Base-by-base conservation (phyloP, 2,797 vertebrate species). In the Phylloscopus collybita region DNA sequence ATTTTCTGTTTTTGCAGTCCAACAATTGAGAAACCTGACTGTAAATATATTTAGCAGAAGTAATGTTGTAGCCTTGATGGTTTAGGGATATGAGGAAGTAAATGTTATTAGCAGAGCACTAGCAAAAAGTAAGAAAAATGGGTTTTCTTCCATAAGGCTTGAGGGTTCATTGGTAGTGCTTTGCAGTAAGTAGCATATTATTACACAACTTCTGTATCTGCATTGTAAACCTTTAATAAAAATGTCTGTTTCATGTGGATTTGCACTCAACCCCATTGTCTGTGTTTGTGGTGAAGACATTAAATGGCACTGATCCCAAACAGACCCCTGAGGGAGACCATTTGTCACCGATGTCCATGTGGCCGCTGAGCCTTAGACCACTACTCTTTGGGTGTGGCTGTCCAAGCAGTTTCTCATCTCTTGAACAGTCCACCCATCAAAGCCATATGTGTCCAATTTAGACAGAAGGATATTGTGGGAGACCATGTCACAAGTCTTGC, bases 181-280 rank as follows among this genome's bases (percentile, higher is more conserved):
- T 86, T 91, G 23, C 54, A 82, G 50, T 74, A 89, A 84, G 56
- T 65, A 76, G 38, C 14, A 16, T 82, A 75, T 84, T 71, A 50
- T 78, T 67, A 82, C 26, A 49, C 16, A 71, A 45, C 11, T 69
- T 91, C 60, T 92, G 86, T 91, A 62, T 57, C 44, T 83, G 44
- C 19, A 25, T 26, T 87, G 50, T 65, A 86, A 91, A 79, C 12
- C 34, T 92, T 57, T 57, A 96, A 95, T 95, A 96, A 96, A 97
- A 86, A 65, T 50, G 25, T 34, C n/a, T 90, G 27, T 53, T 86
- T 88, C 66, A 78, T 67, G 29, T 82, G 64, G 61, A 75, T 88
- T 80, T 87, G 40, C 7, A 9, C 20, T 83, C 36, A 13, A 26
- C n/a, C 23, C 57, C 50, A 70, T 36, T 67, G 40, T 79, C 40